phyloP scores from a whole-genome alignment of 2,888 invertebrate genomes.

The Eulithis prunata region DNA sequence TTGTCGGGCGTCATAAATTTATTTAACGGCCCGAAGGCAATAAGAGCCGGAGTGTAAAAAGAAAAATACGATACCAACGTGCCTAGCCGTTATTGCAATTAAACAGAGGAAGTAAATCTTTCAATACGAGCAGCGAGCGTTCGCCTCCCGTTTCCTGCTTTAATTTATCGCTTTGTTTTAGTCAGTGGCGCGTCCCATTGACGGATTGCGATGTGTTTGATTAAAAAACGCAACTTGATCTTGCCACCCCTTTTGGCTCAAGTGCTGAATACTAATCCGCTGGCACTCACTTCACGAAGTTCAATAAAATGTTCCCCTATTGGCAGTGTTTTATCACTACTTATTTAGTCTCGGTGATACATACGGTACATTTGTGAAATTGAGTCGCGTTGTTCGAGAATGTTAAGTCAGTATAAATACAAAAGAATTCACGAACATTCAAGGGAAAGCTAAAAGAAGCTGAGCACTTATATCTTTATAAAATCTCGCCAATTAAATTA shows the following conservation, averaged over 20 bases:
- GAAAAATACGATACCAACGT: constrained; percentile 85
- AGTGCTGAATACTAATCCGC: constrained; percentile 55
- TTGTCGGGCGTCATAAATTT: constrained; percentile 84
- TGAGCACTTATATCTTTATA: constrained; percentile 16
- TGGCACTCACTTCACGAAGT: constrained; percentile 45
- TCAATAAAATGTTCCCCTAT: constrained; percentile 49
- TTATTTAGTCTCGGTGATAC: constrained; percentile 40
- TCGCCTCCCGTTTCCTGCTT: constrained; percentile 79
- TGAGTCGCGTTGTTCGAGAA: constrained; percentile 9
- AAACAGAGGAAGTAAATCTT: constrained; percentile 85
- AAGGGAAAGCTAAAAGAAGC: constrained; percentile 13
- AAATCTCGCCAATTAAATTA: constrained; percentile 50
- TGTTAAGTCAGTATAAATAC: neutral
- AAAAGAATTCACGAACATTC: constrained; percentile 13
- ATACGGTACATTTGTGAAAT: constrained; percentile 26
- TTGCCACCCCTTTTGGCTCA: constrained; percentile 64
- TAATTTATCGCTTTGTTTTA: constrained; percentile 84
- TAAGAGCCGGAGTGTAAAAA: constrained; percentile 84
- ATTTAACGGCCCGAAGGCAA: constrained; percentile 84
- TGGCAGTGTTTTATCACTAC: constrained; percentile 44
- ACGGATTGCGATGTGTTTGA: constrained; percentile 82
- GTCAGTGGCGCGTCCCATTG: constrained; percentile 79
- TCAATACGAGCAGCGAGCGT: constrained; percentile 80
- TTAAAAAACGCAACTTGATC: constrained; percentile 78
- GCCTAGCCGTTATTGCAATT: constrained; percentile 85